Evolutionary conservation across 2,797 vertebrate species (phyloP).

Genomic region (Lagorchestes hirsutus): DNA sequence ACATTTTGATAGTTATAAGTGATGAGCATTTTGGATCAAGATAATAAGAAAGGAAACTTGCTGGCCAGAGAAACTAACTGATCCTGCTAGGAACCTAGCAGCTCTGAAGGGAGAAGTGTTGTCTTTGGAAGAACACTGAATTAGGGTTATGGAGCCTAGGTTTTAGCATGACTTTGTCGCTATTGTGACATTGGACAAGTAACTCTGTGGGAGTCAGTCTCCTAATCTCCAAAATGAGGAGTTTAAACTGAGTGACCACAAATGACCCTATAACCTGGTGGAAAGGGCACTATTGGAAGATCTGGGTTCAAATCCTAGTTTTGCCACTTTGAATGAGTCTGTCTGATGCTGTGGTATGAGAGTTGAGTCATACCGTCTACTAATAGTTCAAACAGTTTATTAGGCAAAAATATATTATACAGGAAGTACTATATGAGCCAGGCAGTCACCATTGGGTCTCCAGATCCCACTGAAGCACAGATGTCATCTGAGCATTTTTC

Average conservation of each 20-base stretch:
- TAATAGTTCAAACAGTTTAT: not conserved
- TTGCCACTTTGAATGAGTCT: not conserved
- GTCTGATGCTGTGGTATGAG: not conserved
- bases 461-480: not conserved
- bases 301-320: not conserved
- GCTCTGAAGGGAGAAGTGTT: not conserved
- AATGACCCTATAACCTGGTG: not conserved
- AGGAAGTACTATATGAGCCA: not conserved
- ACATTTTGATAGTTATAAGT: not conserved
- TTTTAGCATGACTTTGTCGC: not conserved
- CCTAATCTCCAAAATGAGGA: not conserved
- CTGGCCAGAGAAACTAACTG: not conserved
- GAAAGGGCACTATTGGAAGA: not conserved
- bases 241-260: not conserved
- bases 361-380: not conserved
- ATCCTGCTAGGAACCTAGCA: not conserved
- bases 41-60: not conserved
- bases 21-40: not conserved
- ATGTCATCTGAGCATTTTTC: not conserved
- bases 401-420: not conserved
- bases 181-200: not conserved
- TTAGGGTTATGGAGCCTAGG: not conserved
- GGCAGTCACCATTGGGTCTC: not conserved
- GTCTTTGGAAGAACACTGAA: not conserved
- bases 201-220: not conserved